phyloP scores from a whole-genome alignment of 1,140 invertebrate species.

The Adelges cooleyi region DNA sequence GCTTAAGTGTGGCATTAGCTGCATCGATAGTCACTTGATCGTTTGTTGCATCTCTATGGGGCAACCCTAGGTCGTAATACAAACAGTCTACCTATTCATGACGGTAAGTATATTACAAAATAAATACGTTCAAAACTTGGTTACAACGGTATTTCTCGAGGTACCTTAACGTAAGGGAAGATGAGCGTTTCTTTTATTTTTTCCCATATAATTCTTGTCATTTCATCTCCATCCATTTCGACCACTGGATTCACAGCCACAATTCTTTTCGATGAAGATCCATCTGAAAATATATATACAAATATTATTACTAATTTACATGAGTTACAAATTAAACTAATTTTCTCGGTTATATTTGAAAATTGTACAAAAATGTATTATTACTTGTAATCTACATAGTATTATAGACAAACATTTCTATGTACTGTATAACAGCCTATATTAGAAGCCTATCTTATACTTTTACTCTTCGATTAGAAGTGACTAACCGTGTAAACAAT shows the following conservation, averaged over 20 bases:
- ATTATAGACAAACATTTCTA: no score
- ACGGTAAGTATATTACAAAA: constrained; percentile 27
- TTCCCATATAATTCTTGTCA: constrained; percentile 80
- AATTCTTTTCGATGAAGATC: constrained; percentile 42
- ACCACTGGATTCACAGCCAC: constrained; percentile 63
- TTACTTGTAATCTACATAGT: no score
- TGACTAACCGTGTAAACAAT: no score
- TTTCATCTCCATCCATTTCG: constrained; percentile 88
- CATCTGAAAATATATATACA: constrained; percentile 13
- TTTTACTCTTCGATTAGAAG: no score
- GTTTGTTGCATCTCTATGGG: constrained; percentile 71
- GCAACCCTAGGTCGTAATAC: constrained; percentile 73
- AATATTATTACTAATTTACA: not conserved
- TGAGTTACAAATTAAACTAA: not conserved
- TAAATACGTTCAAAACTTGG: not conserved
- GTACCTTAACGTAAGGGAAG: constrained; percentile 73
- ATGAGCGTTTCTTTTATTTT: constrained; percentile 80
- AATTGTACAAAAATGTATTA: not conserved
- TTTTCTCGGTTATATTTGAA: not conserved
- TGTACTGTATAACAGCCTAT: no score
- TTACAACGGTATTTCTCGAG: not conserved
- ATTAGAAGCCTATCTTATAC: no score
- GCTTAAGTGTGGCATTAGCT: constrained; percentile 72
- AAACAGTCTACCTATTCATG: constrained; percentile 64
- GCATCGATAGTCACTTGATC: constrained; percentile 81